Base-by-base conservation (phyloP, 1,140 invertebrate species). In the Cataglyphis hispanica region DNA sequence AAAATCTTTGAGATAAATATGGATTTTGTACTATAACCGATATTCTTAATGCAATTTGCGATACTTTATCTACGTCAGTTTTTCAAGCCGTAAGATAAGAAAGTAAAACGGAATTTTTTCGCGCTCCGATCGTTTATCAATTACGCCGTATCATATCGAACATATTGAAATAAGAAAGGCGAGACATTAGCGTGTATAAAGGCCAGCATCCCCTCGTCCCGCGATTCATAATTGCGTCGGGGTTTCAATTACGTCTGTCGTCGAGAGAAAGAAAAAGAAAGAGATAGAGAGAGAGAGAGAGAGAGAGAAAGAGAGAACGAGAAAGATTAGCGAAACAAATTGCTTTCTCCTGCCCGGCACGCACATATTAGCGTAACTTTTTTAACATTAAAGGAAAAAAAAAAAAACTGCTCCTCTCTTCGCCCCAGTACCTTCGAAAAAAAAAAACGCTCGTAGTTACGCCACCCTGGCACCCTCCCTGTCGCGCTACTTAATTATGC, bases 401-500 rank as follows among this genome's bases (percentile, higher is more conserved):
- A 64, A 81, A 43, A 50, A 60, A 88, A 83, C 53, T 56, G 72
- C 19, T 40, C 43, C 43, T 46, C 43, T 50, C 46, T 50, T 50
- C 61, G 34, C 63, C 86, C 53, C 60, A 37, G 13, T 50, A 37
- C 53, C 46, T 61, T 67, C 46, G 22, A 25, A 13, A 56, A 72
- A 13, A 56, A 72, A 67, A 43, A 74, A 43, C 81, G 75, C 70
- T 56, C 81, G 88, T 87, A 84, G 87, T 87, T 88, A 85, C 91
- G 87, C 88, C 87, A 87, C 77, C 87, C 87, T 86, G 85, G 37
- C 84, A 88, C 87, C 87, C 90, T 90, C 92, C 92, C 92, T 91
- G 85, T 88, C 86, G 87, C 90, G 89, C 90, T 91, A 93, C 93
- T 94, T 93, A 94, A 94, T 94, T 94, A 94, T 94, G 92, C 93